phyloP scores from a whole-genome alignment of 2,113 vertebrate species.

The Lophochroa leadbeateri region DNA sequence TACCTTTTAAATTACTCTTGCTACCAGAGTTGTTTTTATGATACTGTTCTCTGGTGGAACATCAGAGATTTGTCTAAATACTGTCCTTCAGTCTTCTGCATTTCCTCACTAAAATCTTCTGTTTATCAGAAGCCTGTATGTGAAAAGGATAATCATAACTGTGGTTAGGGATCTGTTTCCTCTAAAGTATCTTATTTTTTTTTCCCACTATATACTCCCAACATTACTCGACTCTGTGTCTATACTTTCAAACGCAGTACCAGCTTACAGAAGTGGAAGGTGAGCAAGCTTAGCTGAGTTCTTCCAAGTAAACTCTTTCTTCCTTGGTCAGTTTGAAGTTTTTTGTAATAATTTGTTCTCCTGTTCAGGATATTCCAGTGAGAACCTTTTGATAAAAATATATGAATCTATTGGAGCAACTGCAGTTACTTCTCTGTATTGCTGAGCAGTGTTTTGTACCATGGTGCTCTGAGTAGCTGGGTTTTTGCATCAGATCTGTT shows the following conservation, averaged over 20 bases:
- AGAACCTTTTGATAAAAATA: neutral
- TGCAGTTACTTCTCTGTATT: neutral
- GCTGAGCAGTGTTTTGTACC: neutral
- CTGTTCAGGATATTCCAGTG: neutral
- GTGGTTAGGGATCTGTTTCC: neutral
- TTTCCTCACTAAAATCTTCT: neutral
- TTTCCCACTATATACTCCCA: neutral
- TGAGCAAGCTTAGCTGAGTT: neutral
- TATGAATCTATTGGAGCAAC: neutral
- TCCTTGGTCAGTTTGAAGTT: neutral
- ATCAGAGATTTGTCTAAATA: neutral
- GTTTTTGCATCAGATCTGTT: neutral
- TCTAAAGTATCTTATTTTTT: neutral
- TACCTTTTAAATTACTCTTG: slow-evolving; percentile 8
- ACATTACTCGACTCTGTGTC: neutral
- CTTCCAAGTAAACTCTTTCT: neutral
- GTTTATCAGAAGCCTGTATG: neutral
- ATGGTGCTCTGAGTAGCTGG: neutral
- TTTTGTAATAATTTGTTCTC: neutral
- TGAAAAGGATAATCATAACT: neutral
- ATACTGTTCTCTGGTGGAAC: neutral
- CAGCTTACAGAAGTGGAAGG: neutral
- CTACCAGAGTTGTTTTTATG: neutral
- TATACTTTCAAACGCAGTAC: neutral
- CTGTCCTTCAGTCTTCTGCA: neutral